A percentile compares a stretch with the other conserved stretches of the same genome.
These are phyloP conservation scores for Pseudanteris insignis DNA, from an alignment of 2,888 invertebrate genomes.

Conservation along the genomic window DNA sequence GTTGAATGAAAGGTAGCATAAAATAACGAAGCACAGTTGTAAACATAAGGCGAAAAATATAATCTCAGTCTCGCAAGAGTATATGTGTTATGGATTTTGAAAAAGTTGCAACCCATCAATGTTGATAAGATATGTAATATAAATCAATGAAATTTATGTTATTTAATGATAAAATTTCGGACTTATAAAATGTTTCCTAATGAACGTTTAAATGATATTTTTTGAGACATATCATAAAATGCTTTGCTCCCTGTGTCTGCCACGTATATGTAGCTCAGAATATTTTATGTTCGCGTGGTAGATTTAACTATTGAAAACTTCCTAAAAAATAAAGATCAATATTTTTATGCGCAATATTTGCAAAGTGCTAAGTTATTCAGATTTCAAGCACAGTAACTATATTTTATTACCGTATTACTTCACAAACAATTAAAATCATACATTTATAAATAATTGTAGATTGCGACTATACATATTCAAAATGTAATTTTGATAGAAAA, in stretches of 20 bases:
- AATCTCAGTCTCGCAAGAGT: too few species aligned
- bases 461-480: constrained; percentile 29
- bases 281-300: constrained; percentile 28
- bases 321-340: constrained; percentile 36
- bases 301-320: too few species aligned
- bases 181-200: constrained; percentile 42
- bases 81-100: too few species aligned
- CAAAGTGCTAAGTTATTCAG: constrained; percentile 46
- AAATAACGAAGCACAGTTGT: too few species aligned
- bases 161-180: too few species aligned
- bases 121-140: too few species aligned
- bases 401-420: constrained; percentile 62
- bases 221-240: constrained; percentile 52
- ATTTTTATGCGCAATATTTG: constrained; percentile 39
- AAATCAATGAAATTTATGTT: too few species aligned
- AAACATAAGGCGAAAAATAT: too few species aligned
- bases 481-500: constrained; percentile 16
- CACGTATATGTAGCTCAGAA: constrained; percentile 35
- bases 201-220: constrained; percentile 43
- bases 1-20: too few species aligned
- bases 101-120: too few species aligned
- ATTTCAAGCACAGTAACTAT: constrained; percentile 54
- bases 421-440: constrained; percentile 52
- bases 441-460: constrained; percentile 36
- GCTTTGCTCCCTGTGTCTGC: constrained; percentile 43